A percentile compares a stretch with the other conserved stretches of the same genome.
Conservation (phyloP, 2,797 vertebrate species). For the Sebastes diaconus region DNA sequence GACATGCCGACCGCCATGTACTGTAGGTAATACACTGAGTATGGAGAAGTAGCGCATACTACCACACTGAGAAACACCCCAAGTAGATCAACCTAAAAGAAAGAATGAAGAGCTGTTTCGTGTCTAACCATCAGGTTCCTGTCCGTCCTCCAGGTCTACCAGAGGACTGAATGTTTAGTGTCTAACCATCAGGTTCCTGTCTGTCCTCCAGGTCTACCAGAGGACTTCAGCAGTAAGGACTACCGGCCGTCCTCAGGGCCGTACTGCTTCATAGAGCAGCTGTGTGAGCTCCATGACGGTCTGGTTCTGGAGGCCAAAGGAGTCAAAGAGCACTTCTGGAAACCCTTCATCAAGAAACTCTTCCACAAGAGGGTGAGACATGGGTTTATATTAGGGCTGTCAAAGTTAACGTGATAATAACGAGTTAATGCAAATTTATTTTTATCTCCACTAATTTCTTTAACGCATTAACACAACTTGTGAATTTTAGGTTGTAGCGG, state of each 20-base stretch:
- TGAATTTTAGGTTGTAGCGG: too few relatives aligned
- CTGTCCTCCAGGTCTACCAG: slow-evolving; percentile 77
- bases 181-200: too few relatives aligned
- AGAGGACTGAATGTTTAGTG: slow-evolving; percentile 79
- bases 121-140: too few relatives aligned
- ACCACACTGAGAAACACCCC: too few relatives aligned
- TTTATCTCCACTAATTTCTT: too few relatives aligned
- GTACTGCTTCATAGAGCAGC: slow-evolving; percentile 90
- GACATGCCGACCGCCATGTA: too few relatives aligned
- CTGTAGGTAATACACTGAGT: too few relatives aligned
- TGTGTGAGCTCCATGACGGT: slow-evolving; percentile 92
- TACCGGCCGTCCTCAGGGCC: slow-evolving; percentile 84
- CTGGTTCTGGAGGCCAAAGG: slow-evolving; percentile 95
- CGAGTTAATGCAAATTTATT: too few relatives aligned
- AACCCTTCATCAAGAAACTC: slow-evolving; percentile 93
- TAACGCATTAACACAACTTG: too few relatives aligned
- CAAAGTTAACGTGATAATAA: too few relatives aligned
- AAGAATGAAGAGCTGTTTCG: not conserved
- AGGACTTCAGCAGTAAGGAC: slow-evolving; percentile 90
- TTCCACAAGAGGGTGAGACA: slow-evolving; percentile 84
- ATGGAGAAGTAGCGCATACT: too few relatives aligned
- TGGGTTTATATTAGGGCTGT: too few relatives aligned
- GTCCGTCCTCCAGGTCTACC: slow-evolving; percentile 73
- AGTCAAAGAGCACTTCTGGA: slow-evolving; percentile 98
- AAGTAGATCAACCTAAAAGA: not conserved